Base-by-base conservation (phyloP, 2,113 vertebrate genomes). In the Lonchura striata region DNA sequence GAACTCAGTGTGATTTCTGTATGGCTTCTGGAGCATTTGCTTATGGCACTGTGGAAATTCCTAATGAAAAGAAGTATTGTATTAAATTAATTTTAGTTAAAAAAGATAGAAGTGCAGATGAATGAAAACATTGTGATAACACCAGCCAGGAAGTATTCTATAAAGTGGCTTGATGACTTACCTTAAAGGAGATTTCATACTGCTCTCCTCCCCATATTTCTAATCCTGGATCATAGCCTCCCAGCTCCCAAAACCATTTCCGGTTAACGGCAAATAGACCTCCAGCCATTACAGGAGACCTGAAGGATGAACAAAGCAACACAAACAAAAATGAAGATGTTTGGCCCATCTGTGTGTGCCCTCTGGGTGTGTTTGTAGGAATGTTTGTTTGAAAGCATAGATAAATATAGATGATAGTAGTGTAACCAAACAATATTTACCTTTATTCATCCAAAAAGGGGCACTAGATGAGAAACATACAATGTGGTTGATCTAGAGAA, bases 211-310 rank as follows among this genome's bases (percentile, higher is more conserved):
- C 98, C 98, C 98, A 99, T 96, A 99, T 99, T 94, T 99, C 98
- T 94, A 99, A 95, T 46, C 98, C 98, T 86, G 98, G 98, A 70
- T 99, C 98, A 39, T 99, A 99, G 81, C 98, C 98, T 92, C 98
- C 98, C 79, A 98, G 91, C 69, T 98, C 98, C 98, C 98, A 99
- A 96, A 99, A 99, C 99, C 99, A 99, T 33, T 98, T 98, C 31
- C 98, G 98, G 92, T 99, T 97, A 68, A 99, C 98, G 1, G 99
- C 98, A 95, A 99, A 99, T 8, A 99, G 98, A 83, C 99, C 99
- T 81, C 99, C 99, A 63, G 99, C 99, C 99, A 99, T 99, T 47
- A 99, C 99, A 65, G 99, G 98, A 85, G 99, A 99, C 97, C 99
- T 99, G 97, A 66, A 82, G 81, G 94, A 95, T 33, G 66, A 95